phyloP scores from a whole-genome alignment of 2,797 vertebrate species.

The Acropternis orthonyx region DNA sequence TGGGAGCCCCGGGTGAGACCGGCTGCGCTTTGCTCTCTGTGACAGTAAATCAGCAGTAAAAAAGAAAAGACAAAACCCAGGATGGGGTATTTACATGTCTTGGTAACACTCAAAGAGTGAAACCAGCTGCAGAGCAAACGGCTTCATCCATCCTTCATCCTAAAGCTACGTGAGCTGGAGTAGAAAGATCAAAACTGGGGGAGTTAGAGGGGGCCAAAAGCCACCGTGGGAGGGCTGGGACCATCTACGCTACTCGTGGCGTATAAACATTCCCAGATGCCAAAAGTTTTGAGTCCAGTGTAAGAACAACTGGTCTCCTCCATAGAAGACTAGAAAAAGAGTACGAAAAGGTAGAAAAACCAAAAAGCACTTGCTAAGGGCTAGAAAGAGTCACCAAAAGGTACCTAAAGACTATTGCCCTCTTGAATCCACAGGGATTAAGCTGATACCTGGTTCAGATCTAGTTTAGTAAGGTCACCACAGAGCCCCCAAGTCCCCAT shows the following conservation, averaged over 20 bases:
- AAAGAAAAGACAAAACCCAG: not conserved
- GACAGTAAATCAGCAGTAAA: not conserved
- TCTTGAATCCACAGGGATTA: not conserved
- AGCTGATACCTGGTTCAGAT: not conserved
- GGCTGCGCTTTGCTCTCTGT: not conserved
- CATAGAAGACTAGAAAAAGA: slow-evolving; percentile 51
- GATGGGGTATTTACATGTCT: not conserved
- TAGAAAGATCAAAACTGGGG: not conserved
- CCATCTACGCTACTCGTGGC: not conserved
- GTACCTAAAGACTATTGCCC: not conserved
- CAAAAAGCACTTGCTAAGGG: slow-evolving; percentile 12
- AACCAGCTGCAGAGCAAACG: not conserved
- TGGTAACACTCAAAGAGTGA: not conserved
- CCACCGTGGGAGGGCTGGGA: not conserved
- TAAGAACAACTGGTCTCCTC: not conserved
- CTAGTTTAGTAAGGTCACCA: not conserved
- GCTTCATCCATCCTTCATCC: not conserved
- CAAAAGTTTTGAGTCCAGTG: not conserved
- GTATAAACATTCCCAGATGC: not conserved
- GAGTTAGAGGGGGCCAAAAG: fast-evolving
- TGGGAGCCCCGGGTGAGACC: not conserved
- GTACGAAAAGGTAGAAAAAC: slow-evolving; percentile 63
- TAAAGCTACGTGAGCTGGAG: not conserved
- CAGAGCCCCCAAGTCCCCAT: not conserved
- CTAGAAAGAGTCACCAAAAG: slow-evolving; percentile 22